A percentile compares a stretch with the other conserved stretches of the same genome.
These are phyloP conservation scores for Andrena bucephala DNA, from an alignment of 2,888 invertebrate genomes.

Conservation along the genomic window DNA sequence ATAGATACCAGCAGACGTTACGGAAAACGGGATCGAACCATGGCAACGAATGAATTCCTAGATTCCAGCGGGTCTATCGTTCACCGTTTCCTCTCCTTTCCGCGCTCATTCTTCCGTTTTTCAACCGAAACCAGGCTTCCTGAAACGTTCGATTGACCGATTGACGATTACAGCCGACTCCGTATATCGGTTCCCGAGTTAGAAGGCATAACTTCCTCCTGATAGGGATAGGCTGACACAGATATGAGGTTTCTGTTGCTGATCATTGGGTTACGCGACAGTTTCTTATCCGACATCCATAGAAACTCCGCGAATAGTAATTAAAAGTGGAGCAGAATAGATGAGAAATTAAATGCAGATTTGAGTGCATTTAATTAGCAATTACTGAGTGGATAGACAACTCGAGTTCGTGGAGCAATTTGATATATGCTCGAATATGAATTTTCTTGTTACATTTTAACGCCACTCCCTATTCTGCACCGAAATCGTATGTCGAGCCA, in stretches of 20 bases:
- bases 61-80: slow-evolving; percentile 57
- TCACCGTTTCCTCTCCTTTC: slow-evolving; percentile 39
- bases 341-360: not conserved
- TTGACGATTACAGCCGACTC: slow-evolving; percentile 58
- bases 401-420: not conserved
- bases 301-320: not conserved
- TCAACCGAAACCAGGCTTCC: slow-evolving; percentile 56
- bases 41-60: slow-evolving; percentile 65
- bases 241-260: slow-evolving; percentile 27
- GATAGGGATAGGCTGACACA: slow-evolving; percentile 49
- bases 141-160: slow-evolving; percentile 67
- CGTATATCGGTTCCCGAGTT: slow-evolving; percentile 42
- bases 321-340: not conserved
- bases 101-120: slow-evolving; percentile 50
- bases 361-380: not conserved
- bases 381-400: not conserved
- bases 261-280: slow-evolving; percentile 20
- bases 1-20: slow-evolving; percentile 66
- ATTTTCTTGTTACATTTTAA: not conserved
- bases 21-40: slow-evolving; percentile 68
- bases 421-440: not conserved
- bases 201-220: slow-evolving; percentile 29
- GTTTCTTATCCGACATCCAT: not conserved
- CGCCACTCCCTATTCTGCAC: not conserved
- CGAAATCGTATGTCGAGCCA: not conserved